Base-by-base conservation (phyloP, 2,113 vertebrate species). In the Chaetops frenatus region DNA sequence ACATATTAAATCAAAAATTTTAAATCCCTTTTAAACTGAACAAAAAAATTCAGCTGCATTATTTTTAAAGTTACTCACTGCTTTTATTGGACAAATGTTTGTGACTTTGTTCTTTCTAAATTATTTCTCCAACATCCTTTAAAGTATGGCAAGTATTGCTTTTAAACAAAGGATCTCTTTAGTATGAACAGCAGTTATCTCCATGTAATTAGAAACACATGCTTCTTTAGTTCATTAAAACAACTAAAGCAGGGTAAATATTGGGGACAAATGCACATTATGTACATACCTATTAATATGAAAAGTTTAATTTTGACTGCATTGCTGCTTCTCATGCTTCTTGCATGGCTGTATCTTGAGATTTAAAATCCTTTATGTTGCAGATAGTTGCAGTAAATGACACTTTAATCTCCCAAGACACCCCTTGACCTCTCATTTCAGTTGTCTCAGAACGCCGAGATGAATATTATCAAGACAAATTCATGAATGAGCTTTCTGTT, bases 191-290 rank as follows among this genome's bases (percentile, higher is more conserved):
- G 78, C 77, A 72, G 73, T 90, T 67, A 67, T 82, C n/a, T 76
- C 81, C 23, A 33, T 72, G 61, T 64, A 79, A 93, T 91, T 93
- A 21, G 28, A 82, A 93, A 65, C 36, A 70, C 9, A 48, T 53
- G 40, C 14, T 27, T 87, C 93, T 81, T 85, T 61, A 85, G 10
- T 65, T 95, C 78, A 85, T 35, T 82, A 72, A 88, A 91, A 72
- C 45, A 88, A 90, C 72, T 85, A 93, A 81, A 65, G 15, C 31
- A 85, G 53, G 31, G 62, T 65, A 96, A 94, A 93, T 90, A 91
- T 0, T n/a, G 10, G n/a, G 44, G 44, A 18, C 8, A 93, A 81
- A 67, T 85, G 40, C n/a, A 51, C 13, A 28, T 61, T 53, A 79
- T 82, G 76, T 53, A 54, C 24, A 31, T 66, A 66, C 14, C 7